A percentile compares a stretch with the other conserved stretches of the same genome.
Evolutionary conservation across 2,888 invertebrate genomes (phyloP).

Genomic region (Gerris lacustris): DNA sequence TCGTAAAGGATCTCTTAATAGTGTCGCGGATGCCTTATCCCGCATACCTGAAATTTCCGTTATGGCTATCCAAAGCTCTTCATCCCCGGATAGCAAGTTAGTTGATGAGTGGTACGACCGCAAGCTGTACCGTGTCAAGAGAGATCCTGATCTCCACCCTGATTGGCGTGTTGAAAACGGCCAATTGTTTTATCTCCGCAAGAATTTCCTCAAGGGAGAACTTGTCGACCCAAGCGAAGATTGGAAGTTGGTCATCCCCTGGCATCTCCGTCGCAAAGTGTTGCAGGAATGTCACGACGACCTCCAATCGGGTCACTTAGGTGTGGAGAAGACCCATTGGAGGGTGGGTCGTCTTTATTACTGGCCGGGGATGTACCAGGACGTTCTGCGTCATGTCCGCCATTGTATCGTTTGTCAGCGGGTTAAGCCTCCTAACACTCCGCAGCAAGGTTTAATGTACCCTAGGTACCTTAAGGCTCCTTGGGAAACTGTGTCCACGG

Average conservation of each 20-base stretch:
- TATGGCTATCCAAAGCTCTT: too few relatives aligned
- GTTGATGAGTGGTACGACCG: background rate
- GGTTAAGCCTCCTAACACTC: slow-evolving; percentile 8
- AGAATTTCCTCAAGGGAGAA: background rate
- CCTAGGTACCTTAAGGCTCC: slow-evolving; percentile 19
- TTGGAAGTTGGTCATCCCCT: background rate
- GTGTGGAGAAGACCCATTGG: background rate
- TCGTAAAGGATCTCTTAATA: background rate
- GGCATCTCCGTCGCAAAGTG: background rate
- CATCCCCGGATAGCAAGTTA: too few relatives aligned
- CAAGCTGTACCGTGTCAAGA: background rate
- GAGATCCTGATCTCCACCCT: background rate
- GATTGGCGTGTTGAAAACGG: slow-evolving; percentile 11
- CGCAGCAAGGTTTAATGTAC: slow-evolving; percentile 8
- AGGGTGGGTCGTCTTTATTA: background rate
- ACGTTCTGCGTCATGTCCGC: background rate
- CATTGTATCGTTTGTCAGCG: background rate
- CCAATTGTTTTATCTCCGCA: slow-evolving; percentile 11
- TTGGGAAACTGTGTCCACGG: slow-evolving; percentile 26
- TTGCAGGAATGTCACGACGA: background rate
- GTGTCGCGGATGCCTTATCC: background rate
- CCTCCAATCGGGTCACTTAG: background rate
- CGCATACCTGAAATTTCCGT: background rate
- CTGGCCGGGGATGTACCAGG: background rate
- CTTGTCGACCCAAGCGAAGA: background rate